Percentiles rank a stretch among this genome's conserved stretches.
These are phyloP conservation scores for Coenonympha arcania DNA, from an alignment of 2,888 invertebrate species.

Conservation along the genomic window DNA sequence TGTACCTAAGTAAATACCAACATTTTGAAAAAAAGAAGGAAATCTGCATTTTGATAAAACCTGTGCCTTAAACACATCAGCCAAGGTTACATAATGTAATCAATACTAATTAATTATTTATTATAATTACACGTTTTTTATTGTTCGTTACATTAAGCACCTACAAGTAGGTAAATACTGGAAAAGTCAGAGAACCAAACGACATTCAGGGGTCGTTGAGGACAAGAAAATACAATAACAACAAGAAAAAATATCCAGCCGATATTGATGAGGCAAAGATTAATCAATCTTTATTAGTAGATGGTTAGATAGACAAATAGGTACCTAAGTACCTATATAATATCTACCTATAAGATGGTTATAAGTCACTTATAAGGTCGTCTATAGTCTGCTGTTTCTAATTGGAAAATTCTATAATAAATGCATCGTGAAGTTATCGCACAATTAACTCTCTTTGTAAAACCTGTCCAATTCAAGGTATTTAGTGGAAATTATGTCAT, in stretches of 20 bases:
- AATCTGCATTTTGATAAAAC: too few species aligned
- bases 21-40: neutral
- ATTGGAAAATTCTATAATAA: too few species aligned
- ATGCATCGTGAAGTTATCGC: too few species aligned
- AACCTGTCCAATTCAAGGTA: too few species aligned
- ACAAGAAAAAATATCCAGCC: slow-evolving; percentile 5
- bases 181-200: neutral
- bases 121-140: slow-evolving; percentile 9
- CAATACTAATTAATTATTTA: neutral
- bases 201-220: slow-evolving; percentile 21
- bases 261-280: slow-evolving; percentile 13
- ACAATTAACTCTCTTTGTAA: too few species aligned
- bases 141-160: neutral
- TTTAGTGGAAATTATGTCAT: too few species aligned
- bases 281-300: slow-evolving; percentile 6
- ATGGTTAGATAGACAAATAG: slow-evolving; percentile 6
- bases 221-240: slow-evolving; percentile 24
- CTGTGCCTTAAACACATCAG: too few species aligned
- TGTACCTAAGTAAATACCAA: too few species aligned
- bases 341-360: too few species aligned
- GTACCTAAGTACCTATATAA: neutral
- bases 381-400: too few species aligned
- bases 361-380: too few species aligned
- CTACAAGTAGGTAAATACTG: neutral
- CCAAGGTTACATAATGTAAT: neutral